Conservation (phyloP, 2,797 vertebrate species). For the Lates japonicus region DNA sequence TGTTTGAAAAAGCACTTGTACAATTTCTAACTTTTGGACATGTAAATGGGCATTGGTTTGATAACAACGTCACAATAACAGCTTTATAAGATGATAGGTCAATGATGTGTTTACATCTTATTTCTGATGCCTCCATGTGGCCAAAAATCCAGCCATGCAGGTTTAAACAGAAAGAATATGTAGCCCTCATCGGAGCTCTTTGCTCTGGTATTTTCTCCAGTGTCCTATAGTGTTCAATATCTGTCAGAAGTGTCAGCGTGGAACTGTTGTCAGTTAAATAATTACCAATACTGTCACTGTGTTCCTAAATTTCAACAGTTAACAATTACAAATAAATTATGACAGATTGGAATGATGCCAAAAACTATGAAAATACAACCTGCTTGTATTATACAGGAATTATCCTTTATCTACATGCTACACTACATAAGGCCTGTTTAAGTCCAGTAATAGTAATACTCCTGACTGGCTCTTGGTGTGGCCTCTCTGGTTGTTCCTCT, state of each 20-base stretch:
- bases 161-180: background rate
- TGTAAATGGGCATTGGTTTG: background rate
- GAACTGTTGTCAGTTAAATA: background rate
- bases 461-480: constrained; percentile 40
- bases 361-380: background rate
- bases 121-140: background rate
- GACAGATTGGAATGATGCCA: background rate
- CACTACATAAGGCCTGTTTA: background rate
- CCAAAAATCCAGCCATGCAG: background rate
- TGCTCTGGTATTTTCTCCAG: background rate
- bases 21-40: background rate
- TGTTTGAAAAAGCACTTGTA: background rate
- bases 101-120: background rate
- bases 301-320: background rate
- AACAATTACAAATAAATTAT: background rate
- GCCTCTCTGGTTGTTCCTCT: constrained; percentile 64
- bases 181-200: background rate
- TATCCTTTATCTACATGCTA: background rate
- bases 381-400: background rate
- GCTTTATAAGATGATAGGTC: background rate
- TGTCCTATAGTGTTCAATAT: background rate
- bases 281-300: background rate
- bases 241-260: background rate
- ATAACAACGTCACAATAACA: background rate
- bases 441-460: background rate